Evolutionary conservation across 2,888 invertebrate genomes (phyloP).

Genomic region (Eristalis pertinax): DNA sequence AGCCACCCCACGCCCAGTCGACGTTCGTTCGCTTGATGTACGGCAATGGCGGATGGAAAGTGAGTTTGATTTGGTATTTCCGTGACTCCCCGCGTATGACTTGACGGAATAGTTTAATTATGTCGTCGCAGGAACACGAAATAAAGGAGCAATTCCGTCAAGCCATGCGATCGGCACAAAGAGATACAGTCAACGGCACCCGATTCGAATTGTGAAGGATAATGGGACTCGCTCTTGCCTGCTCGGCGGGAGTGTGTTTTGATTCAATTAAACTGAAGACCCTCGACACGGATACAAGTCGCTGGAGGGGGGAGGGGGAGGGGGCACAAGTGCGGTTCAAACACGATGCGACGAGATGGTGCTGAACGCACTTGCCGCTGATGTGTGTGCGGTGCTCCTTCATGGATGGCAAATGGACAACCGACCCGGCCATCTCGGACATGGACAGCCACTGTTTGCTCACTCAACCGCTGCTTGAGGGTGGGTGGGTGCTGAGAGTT

Average conservation of each 20-base stretch:
- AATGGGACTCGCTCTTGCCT: background rate
- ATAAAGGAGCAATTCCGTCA: conserved; percentile 52
- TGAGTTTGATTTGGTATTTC: conserved; percentile 77
- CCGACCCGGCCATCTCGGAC: background rate
- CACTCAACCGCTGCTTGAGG: background rate
- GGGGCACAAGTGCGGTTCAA: background rate
- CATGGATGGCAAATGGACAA: background rate
- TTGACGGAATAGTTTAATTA: conserved; percentile 61
- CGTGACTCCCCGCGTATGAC: conserved; percentile 75
- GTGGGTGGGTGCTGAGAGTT: background rate
- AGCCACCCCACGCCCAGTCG: background rate
- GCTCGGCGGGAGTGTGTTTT: background rate
- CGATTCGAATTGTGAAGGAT: conserved; percentile 7
- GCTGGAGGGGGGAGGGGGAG: background rate
- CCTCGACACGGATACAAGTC: conserved; percentile 1
- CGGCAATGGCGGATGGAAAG: conserved; percentile 28
- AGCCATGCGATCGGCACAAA: conserved; percentile 2
- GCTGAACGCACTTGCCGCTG: background rate
- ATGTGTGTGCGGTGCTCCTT: background rate
- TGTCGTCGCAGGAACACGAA: conserved; percentile 41
- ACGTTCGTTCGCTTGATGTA: conserved; percentile 31
- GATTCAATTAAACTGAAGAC: conserved; percentile 1
- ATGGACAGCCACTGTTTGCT: background rate
- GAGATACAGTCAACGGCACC: background rate
- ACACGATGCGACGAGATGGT: background rate